Base-by-base conservation (phyloP, 1,140 invertebrate genomes). In the Lordiphosa collinella region DNA sequence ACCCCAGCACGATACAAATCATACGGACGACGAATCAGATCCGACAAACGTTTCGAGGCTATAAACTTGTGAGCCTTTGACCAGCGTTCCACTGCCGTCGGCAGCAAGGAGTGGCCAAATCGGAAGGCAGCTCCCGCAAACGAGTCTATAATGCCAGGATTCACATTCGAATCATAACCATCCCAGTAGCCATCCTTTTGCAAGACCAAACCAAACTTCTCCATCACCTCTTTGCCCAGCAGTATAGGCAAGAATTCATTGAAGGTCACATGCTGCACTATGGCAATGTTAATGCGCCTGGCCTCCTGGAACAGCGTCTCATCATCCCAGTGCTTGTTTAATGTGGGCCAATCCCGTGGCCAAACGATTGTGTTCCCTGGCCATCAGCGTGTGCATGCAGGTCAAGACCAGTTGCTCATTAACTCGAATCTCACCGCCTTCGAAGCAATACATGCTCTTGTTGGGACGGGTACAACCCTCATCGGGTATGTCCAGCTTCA, bases 301-400 rank as follows among this genome's bases (percentile, higher is more conserved):
- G 96, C 90, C 90, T 99, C 97, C 91, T 98, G 96, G 91, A 95
- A 99, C 0, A 99, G 86, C 0, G 93, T 97, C 90, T 98, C 97
- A 82, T 98, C 97, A 80, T 97, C 95, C 97, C 97, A 98, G 79
- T 98, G 96, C 2, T 96, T 96, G 90, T 98, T 98, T 98, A 7
- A 98, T 92, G 44, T 92, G 90, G 0, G 93, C 91, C 29, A 98
- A 88, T 14, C 90, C 94, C 46, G 92, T 92, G 1, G 96, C 96
- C 2, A 96, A 89, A 51, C 96, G 91, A 87, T 98, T 98, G 86
- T 98, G 96, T 86, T 96, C 95, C 31, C 95, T 90, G 0, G 95
- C 95, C 93, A 97, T 94, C 1, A 98, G 86, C 0, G 96, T 97
- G 89, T 97, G 96, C 93, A 97, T 96, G 61, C 95, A 96, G 1